These are phyloP conservation scores for Trachelipus rathkii DNA, from an alignment of 1,140 invertebrate genomes.

Conservation along the genomic window DNA sequence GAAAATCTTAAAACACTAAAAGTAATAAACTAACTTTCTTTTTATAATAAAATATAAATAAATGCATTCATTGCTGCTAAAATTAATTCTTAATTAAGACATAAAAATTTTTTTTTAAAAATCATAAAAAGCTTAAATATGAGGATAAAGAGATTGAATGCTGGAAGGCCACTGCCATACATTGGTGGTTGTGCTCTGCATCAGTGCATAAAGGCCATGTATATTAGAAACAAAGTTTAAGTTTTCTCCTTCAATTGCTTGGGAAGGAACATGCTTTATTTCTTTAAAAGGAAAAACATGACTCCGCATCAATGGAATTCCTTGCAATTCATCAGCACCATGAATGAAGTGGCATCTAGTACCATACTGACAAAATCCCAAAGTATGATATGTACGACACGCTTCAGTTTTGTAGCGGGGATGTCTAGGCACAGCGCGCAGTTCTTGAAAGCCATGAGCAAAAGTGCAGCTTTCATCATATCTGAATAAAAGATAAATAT, in stretches of 20 bases:
- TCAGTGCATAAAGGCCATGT: too few species aligned
- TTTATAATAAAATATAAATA: slow-evolving; percentile 7
- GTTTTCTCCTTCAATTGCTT: too few species aligned
- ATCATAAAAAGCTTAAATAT: too few species aligned
- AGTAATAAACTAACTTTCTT: neutral
- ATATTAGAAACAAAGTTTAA: too few species aligned
- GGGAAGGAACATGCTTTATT: too few species aligned
- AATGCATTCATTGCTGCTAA: neutral
- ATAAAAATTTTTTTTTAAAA: neutral
- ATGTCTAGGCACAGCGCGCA: slow-evolving; percentile 85
- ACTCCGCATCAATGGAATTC: neutral
- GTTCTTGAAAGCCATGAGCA: slow-evolving; percentile 87
- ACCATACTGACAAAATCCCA: slow-evolving; percentile 96
- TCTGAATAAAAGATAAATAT: too few species aligned
- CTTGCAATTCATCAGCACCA: slow-evolving; percentile 72
- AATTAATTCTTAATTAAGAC: slow-evolving; percentile 2
- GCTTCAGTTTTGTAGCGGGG: slow-evolving; percentile 99
- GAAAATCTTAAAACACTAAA: neutral
- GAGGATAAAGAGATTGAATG: too few species aligned
- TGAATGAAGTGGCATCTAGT: slow-evolving; percentile 98
- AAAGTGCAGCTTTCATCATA: slow-evolving; percentile 95
- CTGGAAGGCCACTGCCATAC: too few species aligned
- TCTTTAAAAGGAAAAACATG: too few species aligned
- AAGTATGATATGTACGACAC: slow-evolving; percentile 92
- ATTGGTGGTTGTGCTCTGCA: too few species aligned